Evolutionary conservation across 2,888 invertebrate species (phyloP), one percentile per base, ranked within the genome.

Genomic region (Epirrhoe alternata): DNA sequence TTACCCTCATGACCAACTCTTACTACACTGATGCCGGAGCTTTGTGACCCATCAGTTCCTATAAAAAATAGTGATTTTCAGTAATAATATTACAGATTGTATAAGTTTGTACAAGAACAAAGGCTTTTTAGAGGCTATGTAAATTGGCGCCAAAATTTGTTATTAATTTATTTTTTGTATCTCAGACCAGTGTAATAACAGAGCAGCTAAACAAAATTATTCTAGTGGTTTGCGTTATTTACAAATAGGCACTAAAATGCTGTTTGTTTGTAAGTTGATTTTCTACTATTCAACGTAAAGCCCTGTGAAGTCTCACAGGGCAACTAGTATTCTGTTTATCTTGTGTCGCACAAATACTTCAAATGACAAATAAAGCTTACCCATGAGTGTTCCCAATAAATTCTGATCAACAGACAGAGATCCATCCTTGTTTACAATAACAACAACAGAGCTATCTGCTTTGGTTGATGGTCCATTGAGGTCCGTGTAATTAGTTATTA

Each of bases 391-490:
- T 78, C 97, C 96, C 69, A 97, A 94, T 75, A 96, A 95, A 78
- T 96, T 95, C 82, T 96, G 96, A 88, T 97, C 97, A 50, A 97
- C 96, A 68, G 96, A 96, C 71, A 98, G 94, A 69, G 95, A 96
- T 77, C 97, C 97, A 95, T 97, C 97, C 90, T 97, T 97, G 85
- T 96, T 96, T 85, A 97, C 97, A 85, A 97, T 96, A 86, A 98
- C 96, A 80, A 97, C 96, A 84, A 98, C 94, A 81, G 96, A 95
- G 83, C 96, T 96, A 88, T 96, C 96, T 76, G 94, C 92, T 83
- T 93, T 93, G 53, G 92, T 86, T 12, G 93, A 90, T 70, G 93
- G 92, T 74, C 94, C 94, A 78, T 93, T 93, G 16, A 93, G 85
- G 82, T 94, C 93, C 76, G 93, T 92, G 79, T 93, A 94, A 76